Evolutionary conservation across 2,797 vertebrate species (phyloP).

Genomic region (Vultur gryphus): DNA sequence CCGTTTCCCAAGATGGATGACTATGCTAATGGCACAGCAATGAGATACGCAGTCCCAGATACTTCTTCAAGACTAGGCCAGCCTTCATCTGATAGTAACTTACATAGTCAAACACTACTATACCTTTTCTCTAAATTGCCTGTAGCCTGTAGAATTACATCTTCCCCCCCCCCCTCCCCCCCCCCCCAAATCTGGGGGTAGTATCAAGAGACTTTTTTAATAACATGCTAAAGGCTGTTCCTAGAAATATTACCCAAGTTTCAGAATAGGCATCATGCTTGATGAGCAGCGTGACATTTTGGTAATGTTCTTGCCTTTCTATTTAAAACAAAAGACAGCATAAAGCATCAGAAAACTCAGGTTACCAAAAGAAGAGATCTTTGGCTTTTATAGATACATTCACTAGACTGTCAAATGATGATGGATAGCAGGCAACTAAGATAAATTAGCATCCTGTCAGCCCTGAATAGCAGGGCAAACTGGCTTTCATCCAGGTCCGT

Average conservation of each 20-base stretch:
- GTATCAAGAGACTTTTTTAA: neutral
- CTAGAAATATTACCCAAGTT: neutral
- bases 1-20: neutral
- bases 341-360: neutral
- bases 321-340: neutral
- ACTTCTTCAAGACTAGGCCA: neutral
- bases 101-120: neutral
- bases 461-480: conserved; percentile 4
- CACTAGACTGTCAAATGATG: conserved; percentile 47
- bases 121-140: neutral
- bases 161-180: too few relatives aligned
- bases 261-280: neutral
- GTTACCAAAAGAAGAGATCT: neutral
- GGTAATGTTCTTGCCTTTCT: neutral
- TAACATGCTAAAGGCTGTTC: neutral
- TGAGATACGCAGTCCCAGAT: neutral
- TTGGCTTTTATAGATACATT: conserved; percentile 28
- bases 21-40: neutral
- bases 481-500: neutral
- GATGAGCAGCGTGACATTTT: neutral
- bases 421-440: conserved; percentile 51
- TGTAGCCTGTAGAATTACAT: neutral
- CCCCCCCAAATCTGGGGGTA: neutral
- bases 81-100: neutral
- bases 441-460: conserved; percentile 60